Evolutionary conservation across 2,113 vertebrate genomes (phyloP).

Genomic region (Psilopogon haemacephalus): DNA sequence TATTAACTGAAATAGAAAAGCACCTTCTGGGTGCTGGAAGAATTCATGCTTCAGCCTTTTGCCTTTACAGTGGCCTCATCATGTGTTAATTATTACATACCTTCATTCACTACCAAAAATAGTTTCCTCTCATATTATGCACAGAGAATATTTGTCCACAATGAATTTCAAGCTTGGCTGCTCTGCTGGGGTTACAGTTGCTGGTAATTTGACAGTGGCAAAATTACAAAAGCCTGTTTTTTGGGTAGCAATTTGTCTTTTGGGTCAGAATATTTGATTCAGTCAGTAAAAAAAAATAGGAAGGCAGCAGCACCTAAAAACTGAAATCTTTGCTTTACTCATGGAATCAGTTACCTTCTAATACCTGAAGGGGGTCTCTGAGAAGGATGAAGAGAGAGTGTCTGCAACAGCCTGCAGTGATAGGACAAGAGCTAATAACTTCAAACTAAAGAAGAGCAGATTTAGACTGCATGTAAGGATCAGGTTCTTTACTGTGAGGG

Average conservation of each 20-base stretch:
- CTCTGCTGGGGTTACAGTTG: slow-evolving; percentile 56
- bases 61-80: neutral
- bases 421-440: no score
- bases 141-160: slow-evolving; percentile 67
- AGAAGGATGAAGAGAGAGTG: no score
- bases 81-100: slow-evolving; percentile 68
- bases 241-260: slow-evolving; percentile 37
- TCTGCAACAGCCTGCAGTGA: no score
- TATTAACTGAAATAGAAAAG: slow-evolving; percentile 30
- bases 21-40: slow-evolving; percentile 46
- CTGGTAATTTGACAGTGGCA: slow-evolving; percentile 57
- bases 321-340: neutral
- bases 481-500: no score
- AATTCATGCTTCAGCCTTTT: neutral
- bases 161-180: slow-evolving; percentile 55
- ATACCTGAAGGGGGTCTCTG: no score
- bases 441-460: no score
- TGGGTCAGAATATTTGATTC: neutral
- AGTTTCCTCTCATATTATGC: slow-evolving; percentile 63
- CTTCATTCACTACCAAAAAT: slow-evolving; percentile 64
- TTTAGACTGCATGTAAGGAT: no score
- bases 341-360: neutral
- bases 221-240: slow-evolving; percentile 49
- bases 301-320: slow-evolving; percentile 11
- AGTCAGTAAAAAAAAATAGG: neutral